These are phyloP conservation scores for Pantala flavescens DNA, from an alignment of 1,140 invertebrate species.

Conservation along the genomic window DNA sequence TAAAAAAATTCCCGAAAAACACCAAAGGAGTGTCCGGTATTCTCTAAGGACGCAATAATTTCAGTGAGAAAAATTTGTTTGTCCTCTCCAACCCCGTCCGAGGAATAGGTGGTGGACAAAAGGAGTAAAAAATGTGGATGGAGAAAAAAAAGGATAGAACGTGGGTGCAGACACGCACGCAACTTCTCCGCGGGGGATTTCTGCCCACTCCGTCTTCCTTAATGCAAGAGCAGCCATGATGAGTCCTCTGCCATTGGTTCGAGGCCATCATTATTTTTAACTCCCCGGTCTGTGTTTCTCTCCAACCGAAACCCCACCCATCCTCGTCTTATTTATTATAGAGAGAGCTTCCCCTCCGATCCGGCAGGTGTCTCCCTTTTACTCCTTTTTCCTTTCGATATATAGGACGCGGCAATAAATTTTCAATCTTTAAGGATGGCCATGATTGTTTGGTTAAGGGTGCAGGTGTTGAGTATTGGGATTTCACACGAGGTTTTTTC, in stretches of 20 bases:
- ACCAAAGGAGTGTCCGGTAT: too few relatives aligned
- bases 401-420: too few relatives aligned
- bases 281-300: neutral
- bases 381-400: too few relatives aligned
- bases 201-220: conserved; percentile 2
- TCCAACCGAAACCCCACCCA: neutral
- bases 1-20: too few relatives aligned
- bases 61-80: neutral
- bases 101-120: neutral
- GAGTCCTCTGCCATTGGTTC: neutral
- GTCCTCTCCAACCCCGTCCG: neutral
- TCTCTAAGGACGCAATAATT: too few relatives aligned
- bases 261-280: conserved; percentile 1
- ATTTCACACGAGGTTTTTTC: too few relatives aligned
- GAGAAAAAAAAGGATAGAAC: neutral
- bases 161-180: conserved; percentile 5
- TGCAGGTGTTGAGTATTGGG: too few relatives aligned
- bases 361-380: too few relatives aligned
- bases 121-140: neutral
- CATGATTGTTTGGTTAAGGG: too few relatives aligned
- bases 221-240: conserved; percentile 1
- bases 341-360: neutral
- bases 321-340: neutral
- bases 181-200: neutral
- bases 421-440: too few relatives aligned